These are phyloP conservation scores for Siniperca scherzeri DNA, from an alignment of 2,797 vertebrate genomes.

Conservation along the genomic window DNA sequence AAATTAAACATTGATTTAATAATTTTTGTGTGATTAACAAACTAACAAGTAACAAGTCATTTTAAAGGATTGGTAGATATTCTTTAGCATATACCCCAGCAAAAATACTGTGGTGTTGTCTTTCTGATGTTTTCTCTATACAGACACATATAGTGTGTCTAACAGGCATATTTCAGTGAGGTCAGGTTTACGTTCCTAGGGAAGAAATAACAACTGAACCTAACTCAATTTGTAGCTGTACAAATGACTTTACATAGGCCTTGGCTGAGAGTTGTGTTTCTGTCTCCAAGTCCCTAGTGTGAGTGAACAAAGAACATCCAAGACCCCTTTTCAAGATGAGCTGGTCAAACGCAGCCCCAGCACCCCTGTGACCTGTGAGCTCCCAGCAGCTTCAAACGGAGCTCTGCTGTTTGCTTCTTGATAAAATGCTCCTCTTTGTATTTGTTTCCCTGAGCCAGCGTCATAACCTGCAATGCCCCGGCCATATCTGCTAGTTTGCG, in stretches of 20 bases:
- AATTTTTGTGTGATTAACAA: background rate
- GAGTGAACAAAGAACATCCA: slow-evolving; percentile 79
- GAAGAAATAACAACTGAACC: slow-evolving; percentile 65
- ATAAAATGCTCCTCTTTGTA: slow-evolving; percentile 83
- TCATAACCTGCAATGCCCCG: slow-evolving; percentile 85
- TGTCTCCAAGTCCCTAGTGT: slow-evolving; percentile 61
- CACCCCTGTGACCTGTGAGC: slow-evolving; percentile 73
- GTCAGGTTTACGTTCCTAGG: slow-evolving; percentile 54
- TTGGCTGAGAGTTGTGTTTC: slow-evolving; percentile 61
- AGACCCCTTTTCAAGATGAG: slow-evolving; percentile 81
- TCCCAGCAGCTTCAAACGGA: slow-evolving; percentile 80
- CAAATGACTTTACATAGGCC: slow-evolving; percentile 66
- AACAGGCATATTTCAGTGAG: slow-evolving; percentile 54
- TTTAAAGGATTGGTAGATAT: background rate
- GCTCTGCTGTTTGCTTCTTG: slow-evolving; percentile 81
- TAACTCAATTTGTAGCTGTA: slow-evolving; percentile 64
- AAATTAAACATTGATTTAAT: background rate
- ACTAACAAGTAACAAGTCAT: background rate
- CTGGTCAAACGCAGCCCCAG: slow-evolving; percentile 79
- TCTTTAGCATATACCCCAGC: background rate
- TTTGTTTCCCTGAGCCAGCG: slow-evolving; percentile 82
- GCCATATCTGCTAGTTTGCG: slow-evolving; percentile 87
- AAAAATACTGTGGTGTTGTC: background rate
- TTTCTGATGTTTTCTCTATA: slow-evolving; percentile 25
- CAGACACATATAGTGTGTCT: slow-evolving; percentile 24